Evolutionary conservation across 1,140 invertebrate species (phyloP).

Genomic region (Bombus polaris): DNA sequence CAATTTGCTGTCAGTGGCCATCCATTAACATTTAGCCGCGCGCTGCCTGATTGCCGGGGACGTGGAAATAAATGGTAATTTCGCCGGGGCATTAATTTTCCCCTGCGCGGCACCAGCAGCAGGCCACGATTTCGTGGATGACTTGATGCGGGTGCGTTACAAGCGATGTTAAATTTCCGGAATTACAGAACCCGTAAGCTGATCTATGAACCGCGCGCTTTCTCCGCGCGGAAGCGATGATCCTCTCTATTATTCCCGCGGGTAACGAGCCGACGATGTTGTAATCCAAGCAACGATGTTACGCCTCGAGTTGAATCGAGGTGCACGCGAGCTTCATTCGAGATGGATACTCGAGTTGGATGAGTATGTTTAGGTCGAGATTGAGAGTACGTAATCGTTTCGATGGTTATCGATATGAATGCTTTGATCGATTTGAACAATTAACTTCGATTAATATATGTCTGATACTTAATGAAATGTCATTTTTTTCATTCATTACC

Average conservation of each 20-base stretch:
- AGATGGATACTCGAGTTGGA: not conserved
- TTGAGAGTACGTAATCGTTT: no score
- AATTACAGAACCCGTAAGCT: slow-evolving; percentile 60
- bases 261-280: slow-evolving; percentile 8
- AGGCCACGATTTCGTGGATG: slow-evolving; percentile 46
- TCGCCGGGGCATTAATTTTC: slow-evolving; percentile 44
- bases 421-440: no score
- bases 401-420: no score
- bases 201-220: slow-evolving; percentile 53
- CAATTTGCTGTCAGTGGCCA: slow-evolving; percentile 66
- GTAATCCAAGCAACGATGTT: not conserved
- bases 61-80: slow-evolving; percentile 69
- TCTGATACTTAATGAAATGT: not conserved
- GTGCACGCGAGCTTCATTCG: not conserved
- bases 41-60: slow-evolving; percentile 46
- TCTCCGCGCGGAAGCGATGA: not conserved
- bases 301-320: not conserved
- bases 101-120: not conserved
- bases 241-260: slow-evolving; percentile 15
- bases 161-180: slow-evolving; percentile 57
- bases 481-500: not conserved
- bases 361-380: no score
- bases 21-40: slow-evolving; percentile 61
- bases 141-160: slow-evolving; percentile 15
- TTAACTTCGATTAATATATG: no score